A percentile compares a stretch with the other conserved stretches of the same genome.
Conservation (phyloP, 2,113 vertebrate species). For the Elephas maximus region DNA sequence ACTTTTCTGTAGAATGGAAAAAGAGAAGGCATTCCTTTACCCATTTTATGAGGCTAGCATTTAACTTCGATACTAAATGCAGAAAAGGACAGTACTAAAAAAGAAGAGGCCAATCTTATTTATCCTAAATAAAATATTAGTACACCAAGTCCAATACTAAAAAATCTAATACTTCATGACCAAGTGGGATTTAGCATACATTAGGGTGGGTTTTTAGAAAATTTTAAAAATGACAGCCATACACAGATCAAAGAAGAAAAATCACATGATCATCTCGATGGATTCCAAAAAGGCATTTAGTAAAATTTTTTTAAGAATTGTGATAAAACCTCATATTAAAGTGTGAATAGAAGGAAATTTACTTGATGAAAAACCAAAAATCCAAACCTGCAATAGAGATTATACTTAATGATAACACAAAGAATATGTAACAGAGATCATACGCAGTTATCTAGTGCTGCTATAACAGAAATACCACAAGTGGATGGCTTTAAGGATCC, state of each 20-base stretch:
- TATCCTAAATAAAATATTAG: neutral
- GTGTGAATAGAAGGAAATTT: neutral
- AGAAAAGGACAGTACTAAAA: neutral
- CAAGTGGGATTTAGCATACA: neutral
- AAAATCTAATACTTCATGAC: neutral
- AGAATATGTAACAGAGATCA: neutral
- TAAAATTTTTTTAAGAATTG: slow-evolving; percentile 33
- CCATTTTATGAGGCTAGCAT: neutral
- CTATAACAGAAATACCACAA: neutral
- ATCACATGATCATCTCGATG: neutral
- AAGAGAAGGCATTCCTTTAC: neutral
- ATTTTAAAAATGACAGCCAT: neutral
- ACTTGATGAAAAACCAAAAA: neutral
- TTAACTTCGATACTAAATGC: neutral
- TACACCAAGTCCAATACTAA: neutral
- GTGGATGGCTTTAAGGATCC: neutral
- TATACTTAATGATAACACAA: neutral
- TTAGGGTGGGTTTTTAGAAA: neutral
- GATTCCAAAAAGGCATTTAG: slow-evolving; percentile 51
- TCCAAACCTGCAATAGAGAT: neutral
- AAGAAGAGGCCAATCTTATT: neutral
- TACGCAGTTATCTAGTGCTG: neutral
- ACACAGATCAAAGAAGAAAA: slow-evolving; percentile 30
- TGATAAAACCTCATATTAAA: slow-evolving; percentile 42
- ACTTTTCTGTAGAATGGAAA: slow-evolving; percentile 1